Conservation (phyloP, 2,888 invertebrate genomes). For the Colostygia pectinataria region DNA sequence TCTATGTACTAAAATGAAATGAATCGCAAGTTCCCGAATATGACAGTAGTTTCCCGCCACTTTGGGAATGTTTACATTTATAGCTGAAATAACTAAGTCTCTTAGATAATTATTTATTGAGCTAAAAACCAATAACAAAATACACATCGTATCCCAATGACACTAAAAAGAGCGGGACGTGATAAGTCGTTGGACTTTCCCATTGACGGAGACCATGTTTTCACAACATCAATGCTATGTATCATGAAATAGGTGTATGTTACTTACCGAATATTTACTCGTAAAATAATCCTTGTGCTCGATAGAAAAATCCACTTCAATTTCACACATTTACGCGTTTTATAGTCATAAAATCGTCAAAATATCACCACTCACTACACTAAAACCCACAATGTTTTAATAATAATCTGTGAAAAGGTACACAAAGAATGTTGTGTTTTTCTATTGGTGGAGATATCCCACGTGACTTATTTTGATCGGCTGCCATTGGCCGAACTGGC, state of each 20-base stretch:
- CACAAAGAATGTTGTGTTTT: constrained; percentile 78
- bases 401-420: constrained; percentile 79
- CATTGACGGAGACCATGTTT: constrained; percentile 61
- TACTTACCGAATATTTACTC: constrained; percentile 87
- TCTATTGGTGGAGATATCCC: constrained; percentile 76
- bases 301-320: constrained; percentile 85
- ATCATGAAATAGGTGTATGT: constrained; percentile 30
- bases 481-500: constrained; percentile 64
- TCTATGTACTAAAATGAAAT: too few species aligned
- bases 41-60: constrained; percentile 64
- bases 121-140: constrained; percentile 1
- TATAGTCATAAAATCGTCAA: constrained; percentile 79
- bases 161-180: constrained; percentile 81
- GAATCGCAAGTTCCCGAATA: constrained; percentile 15
- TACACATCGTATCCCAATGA: constrained; percentile 45
- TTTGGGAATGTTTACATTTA: constrained; percentile 37
- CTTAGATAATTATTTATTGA: neutral
- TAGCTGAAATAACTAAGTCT: neutral
- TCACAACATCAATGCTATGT: constrained; percentile 44
- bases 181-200: constrained; percentile 70
- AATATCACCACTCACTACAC: constrained; percentile 81
- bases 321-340: constrained; percentile 85
- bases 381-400: constrained; percentile 80
- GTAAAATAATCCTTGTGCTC: constrained; percentile 86
- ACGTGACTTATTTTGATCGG: constrained; percentile 72